Conservation (phyloP, 2,888 invertebrate genomes). For the Caenorhabditis becei region DNA sequence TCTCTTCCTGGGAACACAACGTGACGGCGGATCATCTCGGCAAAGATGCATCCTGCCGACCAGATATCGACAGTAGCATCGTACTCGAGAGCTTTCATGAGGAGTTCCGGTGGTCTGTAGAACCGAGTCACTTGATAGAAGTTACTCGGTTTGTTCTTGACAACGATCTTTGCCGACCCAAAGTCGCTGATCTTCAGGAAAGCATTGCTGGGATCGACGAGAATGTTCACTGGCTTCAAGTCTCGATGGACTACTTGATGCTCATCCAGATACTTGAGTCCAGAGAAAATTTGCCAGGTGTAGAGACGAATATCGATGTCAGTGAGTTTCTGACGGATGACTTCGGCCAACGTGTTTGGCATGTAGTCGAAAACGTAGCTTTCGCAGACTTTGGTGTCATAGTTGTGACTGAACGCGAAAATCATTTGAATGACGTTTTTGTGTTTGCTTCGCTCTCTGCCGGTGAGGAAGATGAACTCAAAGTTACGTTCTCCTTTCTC, state of each 20-base stretch:
- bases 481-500: conserved; percentile 60
- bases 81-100: conserved; percentile 67
- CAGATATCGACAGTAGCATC: conserved; percentile 67
- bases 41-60: conserved; percentile 73
- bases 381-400: conserved; percentile 65
- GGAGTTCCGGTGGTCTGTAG: conserved; percentile 76
- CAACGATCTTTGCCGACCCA: conserved; percentile 72
- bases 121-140: conserved; percentile 75
- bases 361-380: conserved; percentile 71
- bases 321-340: conserved; percentile 43
- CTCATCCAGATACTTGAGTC: conserved; percentile 68
- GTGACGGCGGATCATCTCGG: conserved; percentile 69
- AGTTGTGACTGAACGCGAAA: conserved; percentile 67
- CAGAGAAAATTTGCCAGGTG: conserved; percentile 76
- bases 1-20: conserved; percentile 73
- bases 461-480: conserved; percentile 66
- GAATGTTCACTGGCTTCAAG: conserved; percentile 70
- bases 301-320: conserved; percentile 72
- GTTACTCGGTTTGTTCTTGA: conserved; percentile 56
- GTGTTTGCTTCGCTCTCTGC: conserved; percentile 65
- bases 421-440: conserved; percentile 71
- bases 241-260: conserved; percentile 59
- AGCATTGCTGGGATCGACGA: conserved; percentile 67
- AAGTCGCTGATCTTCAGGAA: conserved; percentile 75
- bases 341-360: conserved; percentile 59